Base-by-base conservation (phyloP, 1,140 invertebrate species). In the Hypsibius dujardini region DNA sequence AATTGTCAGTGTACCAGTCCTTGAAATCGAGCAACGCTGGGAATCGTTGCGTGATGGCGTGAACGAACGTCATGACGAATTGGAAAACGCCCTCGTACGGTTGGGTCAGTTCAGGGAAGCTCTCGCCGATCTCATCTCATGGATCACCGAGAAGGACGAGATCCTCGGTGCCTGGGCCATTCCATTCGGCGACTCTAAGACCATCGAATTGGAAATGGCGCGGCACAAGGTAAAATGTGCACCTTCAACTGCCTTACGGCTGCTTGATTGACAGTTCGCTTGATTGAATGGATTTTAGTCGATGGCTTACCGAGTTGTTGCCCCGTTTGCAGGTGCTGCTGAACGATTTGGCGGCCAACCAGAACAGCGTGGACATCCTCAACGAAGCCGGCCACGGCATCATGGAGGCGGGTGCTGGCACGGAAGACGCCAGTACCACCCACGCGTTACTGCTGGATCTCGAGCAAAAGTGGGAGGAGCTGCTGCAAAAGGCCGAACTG, bases 21-120 rank as follows among this genome's bases (percentile, higher is more conserved):
- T 85, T 3, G 86, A 88, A 56, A 90, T 98, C 1, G 98, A 98
- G 80, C 84, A 85, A 46, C 83, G 94, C 70, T 98, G 94, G 95
- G 90, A 95, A 73, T 85, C 87, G 7, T 78, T 98, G 1, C 83
- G 94, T 1, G 85, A 90, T 59, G 90, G 87, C 47, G 87, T 98
- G 75, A 88, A 92, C 2, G 92, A 95, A 72, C 81, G 93, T 62
- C 91, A 97, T 78, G 79, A 92, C 73, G 87, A 93, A 74, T 79
- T 98, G 62, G 95, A 98, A 78, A 87, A 92, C 76, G 91, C 93
- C 1, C 82, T 98, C 14, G 81, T 98, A 1, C 86, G 91, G 73
- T 84, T 97, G 1, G 95, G 95, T 14, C 93, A 98, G 80, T 92
- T 98, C 85, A 91, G 97, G 78, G 93, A 96, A 79, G 93, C 95